phyloP scores from a whole-genome alignment of 64 coral and sea anemone genomes.

The Orbicella faveolata region DNA sequence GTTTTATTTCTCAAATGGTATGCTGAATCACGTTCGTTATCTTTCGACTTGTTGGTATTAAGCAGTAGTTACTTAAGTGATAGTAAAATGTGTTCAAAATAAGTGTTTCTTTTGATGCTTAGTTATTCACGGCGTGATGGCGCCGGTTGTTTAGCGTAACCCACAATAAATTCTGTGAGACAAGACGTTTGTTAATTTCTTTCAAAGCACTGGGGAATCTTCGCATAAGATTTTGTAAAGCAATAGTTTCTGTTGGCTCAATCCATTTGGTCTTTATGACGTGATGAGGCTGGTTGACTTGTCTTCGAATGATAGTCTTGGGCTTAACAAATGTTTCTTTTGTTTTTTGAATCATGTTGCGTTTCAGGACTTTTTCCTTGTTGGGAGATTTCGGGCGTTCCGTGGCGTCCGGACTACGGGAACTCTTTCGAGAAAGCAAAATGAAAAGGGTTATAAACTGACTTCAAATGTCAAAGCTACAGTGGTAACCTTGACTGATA shows the following conservation, averaged over 20 bases:
- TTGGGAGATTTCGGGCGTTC: not conserved
- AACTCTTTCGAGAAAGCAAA: not conserved
- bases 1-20: no score
- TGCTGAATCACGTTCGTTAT: no score
- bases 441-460: not conserved
- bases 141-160: not conserved
- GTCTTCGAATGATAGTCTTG: not conserved
- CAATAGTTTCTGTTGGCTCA: not conserved
- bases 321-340: slow-evolving; percentile 2
- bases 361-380: not conserved
- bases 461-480: no score
- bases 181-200: slow-evolving; percentile 72
- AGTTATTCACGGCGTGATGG: not conserved
- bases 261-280: slow-evolving; percentile 7
- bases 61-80: no score
- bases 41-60: no score
- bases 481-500: no score
- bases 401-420: not conserved
- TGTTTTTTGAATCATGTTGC: not conserved
- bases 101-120: not conserved
- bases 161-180: slow-evolving; percentile 69
- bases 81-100: no score
- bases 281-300: slow-evolving; percentile 14
- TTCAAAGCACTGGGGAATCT: slow-evolving; percentile 52
- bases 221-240: slow-evolving; percentile 40